Conservation (phyloP, 2,113 vertebrate genomes). For the Crotalus tigris region DNA sequence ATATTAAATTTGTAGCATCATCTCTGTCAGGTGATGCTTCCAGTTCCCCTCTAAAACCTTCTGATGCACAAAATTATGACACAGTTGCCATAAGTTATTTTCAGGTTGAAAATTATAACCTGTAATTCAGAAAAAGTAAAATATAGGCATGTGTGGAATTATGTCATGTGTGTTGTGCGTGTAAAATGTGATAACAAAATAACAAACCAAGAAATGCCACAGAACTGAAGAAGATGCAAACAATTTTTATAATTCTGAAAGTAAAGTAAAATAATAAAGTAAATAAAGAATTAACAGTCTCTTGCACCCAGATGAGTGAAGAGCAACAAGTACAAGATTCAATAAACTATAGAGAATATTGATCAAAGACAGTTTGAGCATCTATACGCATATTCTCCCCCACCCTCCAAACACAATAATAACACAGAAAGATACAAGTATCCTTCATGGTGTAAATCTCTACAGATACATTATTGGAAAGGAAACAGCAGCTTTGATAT, state of each 20-base stretch:
- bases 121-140: background rate
- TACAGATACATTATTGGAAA: background rate
- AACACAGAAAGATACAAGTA: background rate
- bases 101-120: background rate
- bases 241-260: background rate
- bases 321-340: background rate
- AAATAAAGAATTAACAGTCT: background rate
- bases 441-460: background rate
- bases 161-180: background rate
- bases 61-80: background rate
- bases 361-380: background rate
- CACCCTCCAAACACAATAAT: background rate
- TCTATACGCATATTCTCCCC: background rate
- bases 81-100: background rate
- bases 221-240: background rate
- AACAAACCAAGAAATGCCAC: background rate
- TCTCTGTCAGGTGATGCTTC: background rate
- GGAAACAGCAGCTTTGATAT: background rate
- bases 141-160: background rate
- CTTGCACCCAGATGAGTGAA: background rate
- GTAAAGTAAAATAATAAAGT: background rate
- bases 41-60: background rate
- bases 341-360: background rate
- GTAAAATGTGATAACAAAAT: background rate
- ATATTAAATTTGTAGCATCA: background rate